Evolutionary conservation across 2,888 invertebrate species (phyloP).

Genomic region (Agriopis aurantiaria): DNA sequence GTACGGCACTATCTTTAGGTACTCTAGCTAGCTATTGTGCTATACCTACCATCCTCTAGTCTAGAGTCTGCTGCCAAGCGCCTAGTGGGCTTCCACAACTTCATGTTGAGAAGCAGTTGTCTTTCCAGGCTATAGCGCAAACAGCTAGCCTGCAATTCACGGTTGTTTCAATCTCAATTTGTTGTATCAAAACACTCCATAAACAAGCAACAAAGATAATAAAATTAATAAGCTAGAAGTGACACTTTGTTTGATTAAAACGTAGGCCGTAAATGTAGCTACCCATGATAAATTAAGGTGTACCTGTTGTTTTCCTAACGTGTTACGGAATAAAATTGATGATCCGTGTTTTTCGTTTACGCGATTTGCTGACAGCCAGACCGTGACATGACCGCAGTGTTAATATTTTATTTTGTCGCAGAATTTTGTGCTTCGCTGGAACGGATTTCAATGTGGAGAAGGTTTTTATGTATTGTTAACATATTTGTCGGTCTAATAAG

Average conservation of each 20-base stretch:
- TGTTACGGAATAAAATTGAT: conserved; percentile 28
- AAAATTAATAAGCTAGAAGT: conserved; percentile 46
- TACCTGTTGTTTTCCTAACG: conserved; percentile 35
- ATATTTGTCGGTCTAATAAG: conserved; percentile 10
- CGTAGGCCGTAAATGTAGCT: conserved; percentile 36
- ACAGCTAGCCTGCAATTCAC: neutral
- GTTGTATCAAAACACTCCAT: conserved; percentile 9
- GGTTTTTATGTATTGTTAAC: conserved; percentile 30
- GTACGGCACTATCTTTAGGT: no score
- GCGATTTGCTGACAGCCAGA: conserved; percentile 30
- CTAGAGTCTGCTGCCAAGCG: no score
- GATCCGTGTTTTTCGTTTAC: conserved; percentile 22
- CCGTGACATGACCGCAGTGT: conserved; percentile 50
- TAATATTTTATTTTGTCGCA: conserved; percentile 59
- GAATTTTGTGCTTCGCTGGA: conserved; percentile 33
- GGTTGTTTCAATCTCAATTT: neutral
- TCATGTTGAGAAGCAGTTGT: no score
- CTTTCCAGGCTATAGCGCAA: neutral
- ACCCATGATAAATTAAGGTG: conserved; percentile 30
- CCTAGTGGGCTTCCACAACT: no score
- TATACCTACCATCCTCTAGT: no score
- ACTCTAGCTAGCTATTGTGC: no score
- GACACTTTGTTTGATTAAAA: conserved; percentile 40
- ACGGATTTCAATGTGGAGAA: conserved; percentile 9
- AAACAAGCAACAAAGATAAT: conserved; percentile 34